Conservation (phyloP, 2,113 vertebrate genomes). For the Cottus gobio region DNA sequence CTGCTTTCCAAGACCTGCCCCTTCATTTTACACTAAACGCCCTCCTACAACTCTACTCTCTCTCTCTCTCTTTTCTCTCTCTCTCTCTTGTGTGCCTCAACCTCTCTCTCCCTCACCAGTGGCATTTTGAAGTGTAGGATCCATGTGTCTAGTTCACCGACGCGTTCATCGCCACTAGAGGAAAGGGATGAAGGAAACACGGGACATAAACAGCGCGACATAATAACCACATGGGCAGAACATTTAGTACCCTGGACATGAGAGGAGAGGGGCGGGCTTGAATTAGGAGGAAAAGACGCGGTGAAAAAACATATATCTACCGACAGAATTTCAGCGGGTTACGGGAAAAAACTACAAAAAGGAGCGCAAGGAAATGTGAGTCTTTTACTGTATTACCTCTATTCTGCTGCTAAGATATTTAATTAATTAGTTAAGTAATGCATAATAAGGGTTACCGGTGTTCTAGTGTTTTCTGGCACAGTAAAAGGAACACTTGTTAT, state of each 20-base stretch:
- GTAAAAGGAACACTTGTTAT: conserved; percentile 52
- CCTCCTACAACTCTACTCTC: conserved; percentile 75
- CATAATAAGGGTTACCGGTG: not conserved
- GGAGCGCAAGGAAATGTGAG: conserved; percentile 56
- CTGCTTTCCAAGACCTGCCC: conserved; percentile 87
- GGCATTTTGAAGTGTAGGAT: conserved; percentile 64
- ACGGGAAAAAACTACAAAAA: not conserved
- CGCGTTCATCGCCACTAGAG: conserved; percentile 15
- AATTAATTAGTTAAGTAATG: conserved; percentile 14
- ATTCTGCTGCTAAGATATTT: not conserved
- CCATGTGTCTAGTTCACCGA: conserved; percentile 62
- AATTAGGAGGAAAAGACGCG: conserved; percentile 48
- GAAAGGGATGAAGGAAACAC: not conserved
- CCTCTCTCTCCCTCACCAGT: conserved; percentile 8
- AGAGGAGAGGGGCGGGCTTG: conserved; percentile 61
- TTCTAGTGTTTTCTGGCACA: not conserved
- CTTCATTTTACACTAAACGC: conserved; percentile 80
- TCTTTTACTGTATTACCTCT: not conserved
- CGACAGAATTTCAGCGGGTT: conserved; percentile 12
- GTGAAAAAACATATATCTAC: conserved; percentile 20
- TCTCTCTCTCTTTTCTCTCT: not conserved
- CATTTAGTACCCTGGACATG: conserved; percentile 80
- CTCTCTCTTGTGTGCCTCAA: not conserved
- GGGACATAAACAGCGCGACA: conserved; percentile 29
- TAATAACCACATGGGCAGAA: conserved; percentile 69